Evolutionary conservation across 2,888 invertebrate species (phyloP).

Genomic region (Orthonevra nobilis): DNA sequence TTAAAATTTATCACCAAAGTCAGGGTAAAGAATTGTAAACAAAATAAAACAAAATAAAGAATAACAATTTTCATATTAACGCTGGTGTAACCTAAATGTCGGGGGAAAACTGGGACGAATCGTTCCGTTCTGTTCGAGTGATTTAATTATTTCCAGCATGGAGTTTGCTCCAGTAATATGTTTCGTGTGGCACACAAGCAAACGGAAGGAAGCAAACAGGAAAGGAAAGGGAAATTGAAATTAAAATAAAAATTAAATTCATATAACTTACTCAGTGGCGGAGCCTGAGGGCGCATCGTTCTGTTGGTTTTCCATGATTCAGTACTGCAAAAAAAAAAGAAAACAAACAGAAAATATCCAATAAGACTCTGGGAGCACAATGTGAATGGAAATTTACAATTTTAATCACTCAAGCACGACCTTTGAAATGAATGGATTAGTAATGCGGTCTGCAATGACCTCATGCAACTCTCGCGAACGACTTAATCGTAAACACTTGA

Average conservation of each 20-base stretch:
- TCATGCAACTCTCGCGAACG: slow-evolving; percentile 14
- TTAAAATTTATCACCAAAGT: too few species aligned
- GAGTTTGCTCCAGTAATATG: too few species aligned
- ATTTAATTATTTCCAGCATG: slow-evolving; percentile 11
- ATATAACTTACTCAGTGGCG: slow-evolving; percentile 55
- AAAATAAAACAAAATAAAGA: too few species aligned
- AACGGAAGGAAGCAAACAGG: slow-evolving; percentile 6
- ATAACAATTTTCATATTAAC: too few species aligned
- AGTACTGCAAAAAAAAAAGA: slow-evolving; percentile 23
- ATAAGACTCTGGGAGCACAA: neutral
- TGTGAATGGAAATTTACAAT: neutral
- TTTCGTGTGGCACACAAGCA: neutral
- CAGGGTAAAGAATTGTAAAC: slow-evolving; percentile 18
- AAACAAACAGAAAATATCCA: neutral
- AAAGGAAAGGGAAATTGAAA: slow-evolving; percentile 10
- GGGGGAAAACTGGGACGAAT: too few species aligned
- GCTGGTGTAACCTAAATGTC: too few species aligned
- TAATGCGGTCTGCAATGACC: slow-evolving; percentile 17
- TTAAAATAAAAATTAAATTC: slow-evolving; percentile 32
- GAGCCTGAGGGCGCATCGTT: slow-evolving; percentile 57
- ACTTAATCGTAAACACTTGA: slow-evolving; percentile 6
- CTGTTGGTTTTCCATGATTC: slow-evolving; percentile 53
- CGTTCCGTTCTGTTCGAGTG: too few species aligned
- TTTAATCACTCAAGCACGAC: slow-evolving; percentile 21
- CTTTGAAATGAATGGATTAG: neutral